Percentiles rank a stretch among this genome's conserved stretches.
Evolutionary conservation across 2,113 vertebrate genomes (phyloP).

Genomic region (Periophthalmus modestus): DNA sequence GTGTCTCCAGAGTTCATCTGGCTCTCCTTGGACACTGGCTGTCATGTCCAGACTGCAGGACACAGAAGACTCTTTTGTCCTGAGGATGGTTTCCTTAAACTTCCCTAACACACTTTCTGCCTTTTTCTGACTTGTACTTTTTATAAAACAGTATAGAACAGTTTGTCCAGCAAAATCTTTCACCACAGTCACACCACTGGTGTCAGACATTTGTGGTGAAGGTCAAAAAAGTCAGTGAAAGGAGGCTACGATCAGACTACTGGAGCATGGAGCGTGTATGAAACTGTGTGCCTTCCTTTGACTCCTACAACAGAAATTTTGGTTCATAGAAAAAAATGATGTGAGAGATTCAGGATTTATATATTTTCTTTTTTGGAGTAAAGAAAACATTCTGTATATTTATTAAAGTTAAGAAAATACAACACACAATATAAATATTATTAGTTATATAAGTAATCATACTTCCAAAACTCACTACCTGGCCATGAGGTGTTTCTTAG

Average conservation of each 20-base stretch:
- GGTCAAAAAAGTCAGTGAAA: not conserved
- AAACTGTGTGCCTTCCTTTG: too few relatives aligned
- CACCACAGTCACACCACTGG: not conserved
- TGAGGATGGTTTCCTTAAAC: too few relatives aligned
- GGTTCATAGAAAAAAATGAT: not conserved
- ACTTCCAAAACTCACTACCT: slow-evolving; percentile 27
- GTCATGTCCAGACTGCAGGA: too few relatives aligned
- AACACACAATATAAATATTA: not conserved
- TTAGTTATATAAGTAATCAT: not conserved
- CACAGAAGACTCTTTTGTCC: too few relatives aligned
- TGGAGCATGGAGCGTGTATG: not conserved
- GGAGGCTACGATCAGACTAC: not conserved
- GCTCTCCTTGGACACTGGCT: too few relatives aligned
- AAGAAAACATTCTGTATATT: not conserved
- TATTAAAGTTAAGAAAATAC: not conserved
- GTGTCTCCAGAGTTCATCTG: too few relatives aligned
- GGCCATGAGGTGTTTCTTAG: slow-evolving; percentile 69
- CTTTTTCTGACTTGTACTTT: too few relatives aligned
- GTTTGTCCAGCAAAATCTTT: not conserved
- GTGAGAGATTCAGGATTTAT: not conserved
- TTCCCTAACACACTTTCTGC: too few relatives aligned
- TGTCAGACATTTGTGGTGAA: not conserved
- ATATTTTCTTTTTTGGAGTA: not conserved
- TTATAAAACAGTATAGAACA: too few relatives aligned
- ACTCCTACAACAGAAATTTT: too few relatives aligned